Evolutionary conservation across 2,888 invertebrate genomes (phyloP).

Genomic region (Drosophila cyrtoloma): DNA sequence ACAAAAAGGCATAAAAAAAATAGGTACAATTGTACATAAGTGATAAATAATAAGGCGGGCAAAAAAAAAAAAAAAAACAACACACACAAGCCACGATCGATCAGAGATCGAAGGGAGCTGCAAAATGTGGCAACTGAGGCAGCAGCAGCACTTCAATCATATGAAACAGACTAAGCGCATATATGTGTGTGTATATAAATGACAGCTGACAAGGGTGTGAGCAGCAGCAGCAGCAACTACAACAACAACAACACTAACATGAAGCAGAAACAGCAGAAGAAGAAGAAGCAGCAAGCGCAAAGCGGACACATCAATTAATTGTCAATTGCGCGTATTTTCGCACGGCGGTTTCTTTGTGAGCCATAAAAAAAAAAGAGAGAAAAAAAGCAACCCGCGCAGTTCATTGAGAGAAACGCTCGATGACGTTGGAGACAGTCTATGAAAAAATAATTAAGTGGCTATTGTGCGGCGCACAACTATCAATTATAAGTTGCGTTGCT

Average conservation of each 20-base stretch:
- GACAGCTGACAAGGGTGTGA: conserved; percentile 81
- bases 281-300: conserved; percentile 39
- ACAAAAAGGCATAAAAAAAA: conserved; percentile 27
- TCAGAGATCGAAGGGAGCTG: conserved; percentile 50
- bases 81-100: conserved; percentile 41
- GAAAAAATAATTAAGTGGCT: conserved; percentile 79
- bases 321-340: conserved; percentile 81
- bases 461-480: conserved; percentile 67
- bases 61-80: conserved; percentile 36
- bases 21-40: conserved; percentile 65
- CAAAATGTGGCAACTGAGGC: conserved; percentile 35
- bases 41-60: conserved; percentile 71
- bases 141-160: conserved; percentile 70
- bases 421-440: conserved; percentile 50
- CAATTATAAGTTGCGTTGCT: conserved; percentile 63
- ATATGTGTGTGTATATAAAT: conserved; percentile 48
- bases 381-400: conserved; percentile 45
- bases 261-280: neutral
- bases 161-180: conserved; percentile 40
- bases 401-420: conserved; percentile 65
- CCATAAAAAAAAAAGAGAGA: conserved; percentile 29
- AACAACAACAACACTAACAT: conserved; percentile 25
- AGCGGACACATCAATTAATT: conserved; percentile 82
- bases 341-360: conserved; percentile 78
- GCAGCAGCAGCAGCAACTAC: conserved; percentile 50